phyloP scores from a whole-genome alignment of 2,113 vertebrate genomes.

The Jaculus jaculus region DNA sequence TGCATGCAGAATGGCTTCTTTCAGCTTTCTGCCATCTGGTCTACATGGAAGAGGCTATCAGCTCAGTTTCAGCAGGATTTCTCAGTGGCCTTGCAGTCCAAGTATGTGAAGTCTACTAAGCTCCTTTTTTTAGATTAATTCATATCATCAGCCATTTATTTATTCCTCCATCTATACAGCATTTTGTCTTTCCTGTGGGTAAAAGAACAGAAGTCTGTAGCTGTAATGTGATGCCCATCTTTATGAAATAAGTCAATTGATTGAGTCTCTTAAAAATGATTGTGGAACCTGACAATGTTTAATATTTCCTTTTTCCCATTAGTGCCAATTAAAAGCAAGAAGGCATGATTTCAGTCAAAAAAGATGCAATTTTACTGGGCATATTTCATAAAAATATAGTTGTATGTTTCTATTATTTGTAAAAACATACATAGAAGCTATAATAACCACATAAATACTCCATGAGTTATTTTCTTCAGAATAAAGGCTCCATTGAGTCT shows the following conservation, averaged over 20 bases:
- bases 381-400: constrained; percentile 31
- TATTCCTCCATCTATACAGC: neutral
- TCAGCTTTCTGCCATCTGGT: no score
- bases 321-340: constrained; percentile 50
- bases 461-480: constrained; percentile 30
- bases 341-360: constrained; percentile 33
- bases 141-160: neutral
- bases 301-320: neutral
- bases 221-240: neutral
- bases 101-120: no score
- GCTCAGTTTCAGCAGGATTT: no score
- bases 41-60: no score
- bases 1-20: no score
- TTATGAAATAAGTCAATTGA: neutral
- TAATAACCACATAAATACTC: neutral
- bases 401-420: neutral
- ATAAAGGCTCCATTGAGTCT: neutral
- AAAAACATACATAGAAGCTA: neutral
- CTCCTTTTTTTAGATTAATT: neutral
- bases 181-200: neutral
- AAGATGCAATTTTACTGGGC: constrained; percentile 53
- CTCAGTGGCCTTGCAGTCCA: no score
- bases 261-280: neutral
- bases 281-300: neutral
- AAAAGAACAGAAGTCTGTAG: neutral